Evolutionary conservation across 2,797 vertebrate genomes (phyloP).

Genomic region (Okamejei kenojei): DNA sequence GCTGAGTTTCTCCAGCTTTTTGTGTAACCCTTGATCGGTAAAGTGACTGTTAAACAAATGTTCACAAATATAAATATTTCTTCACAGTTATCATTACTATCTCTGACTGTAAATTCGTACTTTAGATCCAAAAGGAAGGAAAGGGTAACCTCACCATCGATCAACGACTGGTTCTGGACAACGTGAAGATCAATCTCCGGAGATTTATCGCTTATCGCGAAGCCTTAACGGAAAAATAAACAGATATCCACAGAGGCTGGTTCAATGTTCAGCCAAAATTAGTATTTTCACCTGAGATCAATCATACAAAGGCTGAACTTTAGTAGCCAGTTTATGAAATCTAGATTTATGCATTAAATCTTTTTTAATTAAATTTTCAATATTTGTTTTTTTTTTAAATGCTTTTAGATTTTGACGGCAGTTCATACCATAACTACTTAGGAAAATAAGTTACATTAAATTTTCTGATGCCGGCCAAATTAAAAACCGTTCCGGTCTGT

Average conservation of each 20-base stretch:
- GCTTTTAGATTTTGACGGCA: background rate
- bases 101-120: conserved; percentile 37
- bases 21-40: background rate
- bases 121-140: conserved; percentile 85
- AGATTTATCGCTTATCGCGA: conserved; percentile 90
- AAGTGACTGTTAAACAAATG: background rate
- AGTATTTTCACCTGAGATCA: background rate
- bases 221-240: conserved; percentile 59
- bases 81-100: background rate
- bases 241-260: conserved; percentile 39
- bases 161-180: conserved; percentile 88
- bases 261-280: background rate
- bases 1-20: no score
- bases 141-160: conserved; percentile 71
- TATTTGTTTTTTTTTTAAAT: background rate
- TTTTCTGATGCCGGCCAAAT: background rate
- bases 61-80: background rate
- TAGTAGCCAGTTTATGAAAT: background rate
- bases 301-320: no score
- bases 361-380: background rate
- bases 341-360: background rate
- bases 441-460: background rate
- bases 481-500: background rate
- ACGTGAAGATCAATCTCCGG: conserved; percentile 85
- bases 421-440: background rate